phyloP scores from a whole-genome alignment of 1,140 invertebrate genomes.

The Caerostris extrusa region DNA sequence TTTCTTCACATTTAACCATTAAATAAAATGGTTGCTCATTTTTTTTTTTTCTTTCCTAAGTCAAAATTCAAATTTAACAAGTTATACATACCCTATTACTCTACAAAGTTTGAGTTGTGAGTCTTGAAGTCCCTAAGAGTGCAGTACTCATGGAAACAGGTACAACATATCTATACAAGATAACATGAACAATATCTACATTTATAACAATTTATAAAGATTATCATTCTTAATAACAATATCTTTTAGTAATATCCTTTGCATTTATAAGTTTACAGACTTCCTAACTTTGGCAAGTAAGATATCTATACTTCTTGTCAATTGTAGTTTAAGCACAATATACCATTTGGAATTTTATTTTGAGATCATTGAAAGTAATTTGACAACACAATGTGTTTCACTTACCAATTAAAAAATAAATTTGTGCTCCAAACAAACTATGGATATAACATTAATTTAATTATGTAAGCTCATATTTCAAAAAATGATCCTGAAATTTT shows the following conservation, averaged over 20 bases:
- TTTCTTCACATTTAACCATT: constrained; percentile 30
- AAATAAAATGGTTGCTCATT: constrained; percentile 28
- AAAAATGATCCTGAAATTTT: not conserved
- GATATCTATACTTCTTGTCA: constrained; percentile 27
- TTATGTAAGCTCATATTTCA: constrained; percentile 2
- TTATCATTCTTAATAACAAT: constrained; percentile 58
- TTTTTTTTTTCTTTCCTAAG: not conserved
- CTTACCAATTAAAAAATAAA: not conserved
- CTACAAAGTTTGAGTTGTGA: constrained; percentile 46
- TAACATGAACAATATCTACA: constrained; percentile 68
- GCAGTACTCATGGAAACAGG: constrained; percentile 50
- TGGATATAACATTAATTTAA: constrained; percentile 2
- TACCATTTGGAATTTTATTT: not conserved
- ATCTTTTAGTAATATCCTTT: constrained; percentile 2
- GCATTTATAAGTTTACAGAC: constrained; percentile 20
- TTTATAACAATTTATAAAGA: constrained; percentile 59
- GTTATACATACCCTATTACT: not conserved
- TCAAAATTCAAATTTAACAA: constrained; percentile 28
- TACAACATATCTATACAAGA: constrained; percentile 58
- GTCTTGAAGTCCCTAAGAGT: constrained; percentile 50
- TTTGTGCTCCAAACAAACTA: not conserved
- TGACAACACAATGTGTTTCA: not conserved
- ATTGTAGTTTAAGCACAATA: not conserved
- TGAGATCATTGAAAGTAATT: not conserved
- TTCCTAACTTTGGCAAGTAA: constrained; percentile 24